A percentile compares a stretch with the other conserved stretches of the same genome.
These are phyloP conservation scores for Saxidomus purpurata DNA, from an alignment of 1,140 invertebrate species.

Conservation along the genomic window DNA sequence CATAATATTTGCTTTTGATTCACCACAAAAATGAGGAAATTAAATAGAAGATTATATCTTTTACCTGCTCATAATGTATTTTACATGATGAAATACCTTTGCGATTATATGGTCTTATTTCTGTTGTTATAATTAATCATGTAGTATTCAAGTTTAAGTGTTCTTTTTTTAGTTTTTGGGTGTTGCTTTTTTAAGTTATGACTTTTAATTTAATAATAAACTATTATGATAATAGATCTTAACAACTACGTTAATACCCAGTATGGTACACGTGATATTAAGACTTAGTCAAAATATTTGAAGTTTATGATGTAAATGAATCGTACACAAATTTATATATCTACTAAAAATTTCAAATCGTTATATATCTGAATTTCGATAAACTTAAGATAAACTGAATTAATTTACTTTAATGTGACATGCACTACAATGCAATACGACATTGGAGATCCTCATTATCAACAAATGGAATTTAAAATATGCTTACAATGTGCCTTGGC, in stretches of 20 bases:
- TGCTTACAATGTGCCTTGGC: neutral
- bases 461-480: conserved; percentile 15
- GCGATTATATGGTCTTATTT: neutral
- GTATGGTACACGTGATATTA: no score
- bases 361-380: no score
- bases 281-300: no score
- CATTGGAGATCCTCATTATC: neutral
- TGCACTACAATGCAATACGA: neutral
- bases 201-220: no score
- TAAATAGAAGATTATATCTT: conserved; percentile 13
- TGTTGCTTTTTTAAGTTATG: no score
- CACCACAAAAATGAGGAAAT: conserved; percentile 31
- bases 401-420: neutral
- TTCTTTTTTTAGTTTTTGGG: no score
- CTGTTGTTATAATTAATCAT: conserved; percentile 9
- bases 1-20: neutral
- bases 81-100: conserved; percentile 7
- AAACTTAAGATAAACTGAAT: neutral
- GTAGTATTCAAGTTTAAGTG: neutral
- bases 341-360: no score
- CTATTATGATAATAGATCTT: no score
- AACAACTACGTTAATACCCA: no score
- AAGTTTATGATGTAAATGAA: no score
- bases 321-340: no score
- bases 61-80: neutral